phyloP scores from a whole-genome alignment of 2,888 invertebrate genomes.

The Sclerodermus sp. region DNA sequence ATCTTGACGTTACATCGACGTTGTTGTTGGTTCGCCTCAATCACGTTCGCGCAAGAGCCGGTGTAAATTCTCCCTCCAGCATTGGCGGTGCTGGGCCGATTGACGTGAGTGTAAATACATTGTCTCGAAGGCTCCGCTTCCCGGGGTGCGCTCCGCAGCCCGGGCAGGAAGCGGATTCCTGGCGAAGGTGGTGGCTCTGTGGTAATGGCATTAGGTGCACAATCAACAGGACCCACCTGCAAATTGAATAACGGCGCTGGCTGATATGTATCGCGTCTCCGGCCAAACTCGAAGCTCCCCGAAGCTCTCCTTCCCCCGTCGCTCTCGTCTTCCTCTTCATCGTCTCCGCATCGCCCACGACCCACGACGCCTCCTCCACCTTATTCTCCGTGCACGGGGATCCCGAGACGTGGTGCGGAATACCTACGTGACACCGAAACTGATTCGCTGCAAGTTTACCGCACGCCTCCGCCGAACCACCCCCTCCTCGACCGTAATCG shows the following conservation, averaged over 20 bases:
- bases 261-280: constrained; percentile 44
- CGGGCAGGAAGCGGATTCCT: neutral
- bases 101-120: constrained; percentile 23
- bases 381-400: neutral
- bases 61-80: constrained; percentile 11
- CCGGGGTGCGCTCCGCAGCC: neutral
- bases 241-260: constrained; percentile 49
- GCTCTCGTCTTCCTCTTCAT: no score
- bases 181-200: constrained; percentile 20
- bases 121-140: constrained; percentile 9
- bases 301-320: no score
- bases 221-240: constrained; percentile 48
- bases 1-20: neutral
- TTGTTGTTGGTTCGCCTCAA: neutral
- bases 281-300: constrained; percentile 23
- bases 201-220: constrained; percentile 50
- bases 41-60: constrained; percentile 10
- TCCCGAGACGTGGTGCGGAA: constrained; percentile 19
- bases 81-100: constrained; percentile 2
- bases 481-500: constrained; percentile 26
- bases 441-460: constrained; percentile 31
- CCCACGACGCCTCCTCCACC: neutral
- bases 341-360: constrained; percentile 6
- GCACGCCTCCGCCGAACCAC: neutral
- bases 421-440: constrained; percentile 39